Base-by-base conservation (phyloP, 2,113 vertebrate species). In the Struthio camelus region DNA sequence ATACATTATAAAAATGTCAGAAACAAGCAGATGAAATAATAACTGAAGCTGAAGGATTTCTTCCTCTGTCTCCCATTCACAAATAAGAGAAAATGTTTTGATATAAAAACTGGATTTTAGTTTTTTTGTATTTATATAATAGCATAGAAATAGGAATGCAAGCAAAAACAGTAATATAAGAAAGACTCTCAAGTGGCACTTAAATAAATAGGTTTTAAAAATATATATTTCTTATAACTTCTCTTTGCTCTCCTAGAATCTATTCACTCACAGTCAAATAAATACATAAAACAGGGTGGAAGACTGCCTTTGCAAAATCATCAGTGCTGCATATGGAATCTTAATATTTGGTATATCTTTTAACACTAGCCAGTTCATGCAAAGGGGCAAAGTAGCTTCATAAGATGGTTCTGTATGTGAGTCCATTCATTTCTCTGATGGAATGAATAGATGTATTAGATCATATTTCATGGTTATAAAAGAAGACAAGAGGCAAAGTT, bases 401-500 rank as follows among this genome's bases (percentile, higher is more conserved):
- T 5, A 61, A 62, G 14, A 18, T 23, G 90, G 23, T 89, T 65
- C 79, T 95, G 38, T 94, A 7, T 61, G 48, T 70, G 6, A 51
- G 7, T 61, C 14, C 5, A 91, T 97, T 93, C 10, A 62, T 84
- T 92, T 32, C 14, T 78, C 40, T 75, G 59, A 80, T 1, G 40
- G 36, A 90, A 83, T 75, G 61, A 91, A 59, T 80, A 87, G 14
- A 87, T 65, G 11, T 38, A 61, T 91, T n/a, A 87, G 51, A 36
- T 48, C 42, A 42, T 53, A 77, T 72, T 69, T 87, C 62, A 80
- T 85, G 75, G 79, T 56, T 90, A 56, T 53, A 48, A 69, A 76
- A 95, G 62, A 92, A 76, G 34, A 30, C 48, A 94, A 82, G 42
- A 69, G 64, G 40, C 25, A 82, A 91, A 72, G n/a, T 83, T 92